A percentile compares a stretch with the other conserved stretches of the same genome.
Conservation (phyloP, 2,113 vertebrate genomes). For the Fregata magnificens region DNA sequence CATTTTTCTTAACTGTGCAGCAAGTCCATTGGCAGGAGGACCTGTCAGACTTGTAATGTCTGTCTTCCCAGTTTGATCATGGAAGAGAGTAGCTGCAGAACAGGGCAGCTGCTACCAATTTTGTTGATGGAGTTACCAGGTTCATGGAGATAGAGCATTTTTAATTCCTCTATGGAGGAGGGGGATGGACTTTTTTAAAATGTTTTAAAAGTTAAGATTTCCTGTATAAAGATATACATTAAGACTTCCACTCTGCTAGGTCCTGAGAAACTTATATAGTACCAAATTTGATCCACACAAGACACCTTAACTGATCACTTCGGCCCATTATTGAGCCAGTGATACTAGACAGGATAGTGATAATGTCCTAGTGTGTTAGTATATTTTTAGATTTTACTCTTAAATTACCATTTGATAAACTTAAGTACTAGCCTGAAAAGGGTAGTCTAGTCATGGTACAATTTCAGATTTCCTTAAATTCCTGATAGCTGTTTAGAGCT, state of each 20-base stretch:
- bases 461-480: neutral
- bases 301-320: neutral
- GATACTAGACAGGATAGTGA: neutral
- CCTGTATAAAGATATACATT: neutral
- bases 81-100: neutral
- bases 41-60: neutral
- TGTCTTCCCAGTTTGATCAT: neutral
- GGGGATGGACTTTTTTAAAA: neutral
- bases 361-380: neutral
- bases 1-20: neutral
- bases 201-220: neutral
- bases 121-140: neutral
- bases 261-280: neutral
- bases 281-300: neutral
- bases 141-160: neutral
- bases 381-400: neutral
- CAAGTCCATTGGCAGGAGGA: neutral
- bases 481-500: neutral
- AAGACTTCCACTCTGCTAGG: neutral
- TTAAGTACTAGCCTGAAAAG: neutral
- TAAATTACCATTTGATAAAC: neutral
- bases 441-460: neutral
- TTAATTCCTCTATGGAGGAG: neutral
- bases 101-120: neutral
- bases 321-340: neutral